Evolutionary conservation across 37 sponge, comb jelly and placozoan species (phyloP).

Genomic region (Halisarca cf. caerulea): DNA sequence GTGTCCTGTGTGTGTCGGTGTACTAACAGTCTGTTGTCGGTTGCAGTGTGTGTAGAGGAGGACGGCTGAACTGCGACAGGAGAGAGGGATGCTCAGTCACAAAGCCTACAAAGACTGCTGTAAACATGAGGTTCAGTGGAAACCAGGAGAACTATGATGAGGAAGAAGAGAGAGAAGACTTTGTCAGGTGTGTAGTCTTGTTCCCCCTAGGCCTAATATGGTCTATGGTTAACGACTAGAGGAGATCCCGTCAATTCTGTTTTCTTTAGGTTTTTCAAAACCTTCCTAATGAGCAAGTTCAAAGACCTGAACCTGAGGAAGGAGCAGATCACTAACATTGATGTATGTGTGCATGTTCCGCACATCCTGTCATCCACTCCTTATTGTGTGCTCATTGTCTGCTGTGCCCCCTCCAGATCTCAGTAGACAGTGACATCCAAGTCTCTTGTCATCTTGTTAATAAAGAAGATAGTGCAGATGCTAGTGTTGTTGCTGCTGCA

Average conservation of each 20-base stretch:
- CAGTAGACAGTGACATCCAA: not conserved
- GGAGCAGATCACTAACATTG: not conserved
- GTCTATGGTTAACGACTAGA: too few relatives aligned
- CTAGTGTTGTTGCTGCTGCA: not conserved
- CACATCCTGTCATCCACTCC: not conserved
- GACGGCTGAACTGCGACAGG: not conserved
- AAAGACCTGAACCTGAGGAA: not conserved
- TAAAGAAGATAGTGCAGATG: not conserved
- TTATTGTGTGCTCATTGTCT: not conserved
- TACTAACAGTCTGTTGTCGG: too few relatives aligned
- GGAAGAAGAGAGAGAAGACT: not conserved
- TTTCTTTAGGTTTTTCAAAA: not conserved
- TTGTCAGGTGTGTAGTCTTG: not conserved
- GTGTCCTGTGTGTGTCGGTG: too few relatives aligned
- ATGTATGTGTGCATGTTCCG: not conserved
- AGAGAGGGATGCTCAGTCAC: too few relatives aligned
- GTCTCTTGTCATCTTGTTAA: not conserved
- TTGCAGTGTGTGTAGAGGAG: not conserved
- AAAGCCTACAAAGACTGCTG: not conserved
- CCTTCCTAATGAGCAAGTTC: not conserved
- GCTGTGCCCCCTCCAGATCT: not conserved
- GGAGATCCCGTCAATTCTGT: not conserved
- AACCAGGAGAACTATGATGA: not conserved
- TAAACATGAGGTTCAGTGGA: conserved; percentile 2
- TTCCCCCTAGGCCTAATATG: too few relatives aligned